Conservation (phyloP, 2,113 vertebrate species). For the Ovibos moschatus region DNA sequence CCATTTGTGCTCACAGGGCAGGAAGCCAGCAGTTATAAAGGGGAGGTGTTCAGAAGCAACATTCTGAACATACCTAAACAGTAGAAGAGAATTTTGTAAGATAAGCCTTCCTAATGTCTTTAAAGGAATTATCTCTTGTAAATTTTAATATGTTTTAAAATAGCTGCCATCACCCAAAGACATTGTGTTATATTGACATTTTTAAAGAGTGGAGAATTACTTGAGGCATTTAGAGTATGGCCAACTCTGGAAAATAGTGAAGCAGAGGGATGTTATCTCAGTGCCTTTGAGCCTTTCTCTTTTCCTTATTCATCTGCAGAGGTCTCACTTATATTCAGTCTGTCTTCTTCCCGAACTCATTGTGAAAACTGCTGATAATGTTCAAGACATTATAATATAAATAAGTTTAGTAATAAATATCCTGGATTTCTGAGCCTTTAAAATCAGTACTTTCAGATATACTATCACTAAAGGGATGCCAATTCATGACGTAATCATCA, state of each 20-base stretch:
- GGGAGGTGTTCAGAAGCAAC: background rate
- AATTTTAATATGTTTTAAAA: conserved; percentile 20
- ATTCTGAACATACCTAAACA: background rate
- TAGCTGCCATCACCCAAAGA: background rate
- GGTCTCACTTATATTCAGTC: background rate
- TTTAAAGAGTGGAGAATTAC: conserved; percentile 6
- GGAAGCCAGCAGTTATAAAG: background rate
- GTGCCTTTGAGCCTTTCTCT: background rate
- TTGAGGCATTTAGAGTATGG: conserved; percentile 1
- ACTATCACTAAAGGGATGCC: background rate
- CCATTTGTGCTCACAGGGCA: background rate
- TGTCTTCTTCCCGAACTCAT: background rate
- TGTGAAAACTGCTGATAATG: background rate
- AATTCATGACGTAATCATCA: background rate
- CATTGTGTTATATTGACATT: background rate
- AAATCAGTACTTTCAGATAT: background rate
- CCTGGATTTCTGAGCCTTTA: background rate
- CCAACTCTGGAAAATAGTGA: background rate
- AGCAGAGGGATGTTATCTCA: background rate
- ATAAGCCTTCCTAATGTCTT: background rate
- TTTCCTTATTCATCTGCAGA: background rate
- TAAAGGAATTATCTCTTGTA: background rate
- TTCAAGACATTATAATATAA: background rate
- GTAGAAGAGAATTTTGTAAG: background rate
- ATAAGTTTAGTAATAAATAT: background rate